Evolutionary conservation across 2,888 invertebrate species (phyloP), one percentile per base, ranked within the genome.

Genomic region (Drosophila anomelani): DNA sequence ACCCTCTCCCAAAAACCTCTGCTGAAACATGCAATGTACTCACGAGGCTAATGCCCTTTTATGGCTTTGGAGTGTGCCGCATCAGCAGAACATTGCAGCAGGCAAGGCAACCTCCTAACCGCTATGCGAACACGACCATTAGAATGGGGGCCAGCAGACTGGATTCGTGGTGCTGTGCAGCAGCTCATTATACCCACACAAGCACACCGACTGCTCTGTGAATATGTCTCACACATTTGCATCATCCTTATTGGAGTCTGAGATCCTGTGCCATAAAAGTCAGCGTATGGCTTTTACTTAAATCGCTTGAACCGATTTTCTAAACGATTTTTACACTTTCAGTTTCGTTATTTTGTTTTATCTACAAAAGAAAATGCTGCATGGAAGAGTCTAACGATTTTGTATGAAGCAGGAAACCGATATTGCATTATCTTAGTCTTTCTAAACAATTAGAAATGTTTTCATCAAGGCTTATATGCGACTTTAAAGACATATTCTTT

Each of bases 31-130:
- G 78, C 82, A 60, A 67, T 79, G 76, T 81, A 63, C 76, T 79
- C 81, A 78, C 69, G 76, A 84, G 83, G 83, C 87, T 83, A 83
- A 83, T 83, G 87, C 83, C 83, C 83, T 83, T 83, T 83, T 86
- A 83, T 81, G 87, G 87, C 87, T 86, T 84, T 84, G 68, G 71
- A 83, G 81, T 75, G 86, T 84, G 78, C 85, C 81, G 67, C 82
- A 78, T 83, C 82, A 83, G 82, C 82, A 81, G 58, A 74, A 77
- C 59, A 54, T 34, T 62, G 73, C 63, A 76, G 68, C 76, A 64
- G 76, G 60, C 68, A 44, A 58, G 55, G 20, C 56, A 51, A 54
- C 54, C 46, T 38, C 32, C 61, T 17, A 70, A 29, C 59, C 59
- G 46, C 39, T 59, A 60, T 43, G 72, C 72, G 71, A 72, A 72